Base-by-base conservation (phyloP, 2,888 invertebrate genomes). In the Trissonchulus latispiculum region DNA sequence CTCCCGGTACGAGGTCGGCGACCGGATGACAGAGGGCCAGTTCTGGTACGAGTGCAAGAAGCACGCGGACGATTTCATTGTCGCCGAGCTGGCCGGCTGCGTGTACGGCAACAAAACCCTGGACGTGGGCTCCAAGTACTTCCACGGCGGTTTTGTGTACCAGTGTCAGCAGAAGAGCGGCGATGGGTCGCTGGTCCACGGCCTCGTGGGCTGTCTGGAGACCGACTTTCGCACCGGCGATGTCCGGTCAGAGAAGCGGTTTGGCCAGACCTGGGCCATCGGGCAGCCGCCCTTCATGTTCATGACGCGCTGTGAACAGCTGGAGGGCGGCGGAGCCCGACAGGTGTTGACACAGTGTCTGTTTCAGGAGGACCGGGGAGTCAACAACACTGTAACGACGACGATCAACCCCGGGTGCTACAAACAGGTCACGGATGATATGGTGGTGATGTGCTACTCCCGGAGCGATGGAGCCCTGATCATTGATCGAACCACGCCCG, bases 81-180 rank as follows among this genome's bases (percentile, higher is more conserved):
- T 64, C 35, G 66, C 66, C 35, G 66, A 64, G 66, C 66, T 64
- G 31, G n/a, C 32, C 8, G 66, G 66, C 31, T 64, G 66, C 66
- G 66, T 64, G 8, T 64, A 64, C n/a, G 66, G 66, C n/a, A 64
- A 64, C 35, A 8, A 18, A 64, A 64, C 66, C 8, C 8, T 64
- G 66, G 35, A 64, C n/a, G 66, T 32, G 66, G 66, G 66, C 28
- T 28, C 8, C 31, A 64, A 64, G 66, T 64, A 64, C n/a, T n/a
- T 15, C 66, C 66, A 32, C 35, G 66, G 35, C 8, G 66, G 66
- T 8, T 64, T 64, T 33, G 66, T 64, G 31, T 64, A 64, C 66
- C 66, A 33, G 35, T 64, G 66, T n/a, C 32, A 64, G 35, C 8
- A 48, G 23, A 48, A 48, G 23, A 8, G 23, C 8, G 48, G 48